Evolutionary conservation across 2,888 invertebrate species (phyloP), one percentile per base, ranked within the genome.

Genomic region (Mamestra brassicae): DNA sequence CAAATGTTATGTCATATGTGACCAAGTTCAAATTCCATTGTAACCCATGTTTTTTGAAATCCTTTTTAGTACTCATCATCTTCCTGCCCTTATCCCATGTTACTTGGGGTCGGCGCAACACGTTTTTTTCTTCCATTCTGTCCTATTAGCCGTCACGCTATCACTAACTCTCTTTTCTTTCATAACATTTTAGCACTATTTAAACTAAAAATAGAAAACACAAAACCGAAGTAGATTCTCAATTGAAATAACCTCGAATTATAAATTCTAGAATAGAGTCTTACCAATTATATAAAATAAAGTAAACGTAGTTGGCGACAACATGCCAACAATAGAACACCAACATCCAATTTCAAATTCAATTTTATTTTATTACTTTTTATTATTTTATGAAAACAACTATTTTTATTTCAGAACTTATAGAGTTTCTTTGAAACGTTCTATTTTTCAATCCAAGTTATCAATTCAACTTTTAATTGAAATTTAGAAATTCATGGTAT

Each of bases 331-430:
- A 74, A 77, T 72, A 68, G 62, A 71, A 65, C 74, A 70, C 11
- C 10, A 74, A 81, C 15, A 72, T 66, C 60, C 66, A 74, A 84
- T 82, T 76, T 67, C 6, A 80, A 85, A 85, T 71, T 34, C 80
- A 73, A 85, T 85, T 84, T 77, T 61, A 65, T 82, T 84, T 81
- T 81, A 85, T 74, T 62, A 58, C 63, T 55, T 76, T 71, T 72
- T 75, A 74, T 74, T 74, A 57, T 69, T 47, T 65, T 77, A 71
- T 50, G 79, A 60, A 65, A 71, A 73, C 26, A 54, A 71, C n/a
- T n/a, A 67, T 58, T 58, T 54, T 67, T 66, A 61, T 61, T 34
- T 65, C 38, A 45, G 36, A 55, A 66, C 34, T 64, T 70, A 70
- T 64, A 6, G 62, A 54, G 61, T 70, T 83, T 71, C 69, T 80